phyloP scores from a whole-genome alignment of 1,140 invertebrate species.

The Odontomachus brunneus region DNA sequence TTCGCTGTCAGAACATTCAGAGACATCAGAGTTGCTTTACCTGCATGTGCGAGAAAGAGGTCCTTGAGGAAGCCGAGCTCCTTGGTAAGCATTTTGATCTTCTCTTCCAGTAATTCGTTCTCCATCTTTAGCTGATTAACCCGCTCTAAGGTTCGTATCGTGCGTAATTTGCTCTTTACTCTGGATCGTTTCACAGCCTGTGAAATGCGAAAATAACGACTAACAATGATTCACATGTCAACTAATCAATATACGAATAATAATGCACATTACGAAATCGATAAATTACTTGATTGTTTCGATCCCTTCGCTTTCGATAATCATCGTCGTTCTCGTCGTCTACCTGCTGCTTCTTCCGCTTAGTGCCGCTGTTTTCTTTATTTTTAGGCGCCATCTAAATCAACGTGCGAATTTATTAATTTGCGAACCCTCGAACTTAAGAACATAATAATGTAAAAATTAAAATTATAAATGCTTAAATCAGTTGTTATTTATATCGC shows the following conservation, averaged over 20 bases:
- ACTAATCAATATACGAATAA: conserved; percentile 23
- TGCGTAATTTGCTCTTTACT: conserved; percentile 93
- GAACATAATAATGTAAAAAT: not conserved
- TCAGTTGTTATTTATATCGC: not conserved
- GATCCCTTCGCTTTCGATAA: conserved; percentile 91
- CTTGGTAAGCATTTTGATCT: conserved; percentile 93
- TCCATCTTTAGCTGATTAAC: conserved; percentile 92
- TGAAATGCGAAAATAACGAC: conserved; percentile 71
- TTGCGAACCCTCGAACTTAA: not conserved
- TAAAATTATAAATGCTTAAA: not conserved
- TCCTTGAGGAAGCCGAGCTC: conserved; percentile 95
- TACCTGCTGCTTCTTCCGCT: conserved; percentile 74
- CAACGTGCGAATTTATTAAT: conserved; percentile 11
- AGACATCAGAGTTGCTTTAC: conserved; percentile 81
- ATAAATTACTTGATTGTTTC: conserved; percentile 91
- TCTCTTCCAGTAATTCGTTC: conserved; percentile 94
- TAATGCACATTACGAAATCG: not conserved
- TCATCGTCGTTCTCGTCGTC: conserved; percentile 91
- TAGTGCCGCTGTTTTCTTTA: conserved; percentile 80
- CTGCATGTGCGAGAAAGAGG: conserved; percentile 93
- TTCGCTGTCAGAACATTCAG: not conserved
- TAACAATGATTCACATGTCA: not conserved
- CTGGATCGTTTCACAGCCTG: conserved; percentile 95
- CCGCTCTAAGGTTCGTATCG: conserved; percentile 92
- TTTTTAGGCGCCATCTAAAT: conserved; percentile 85